Percentiles rank a stretch among this genome's conserved stretches.
Conservation (phyloP, 2,888 invertebrate species). For the Plebejus argus region DNA sequence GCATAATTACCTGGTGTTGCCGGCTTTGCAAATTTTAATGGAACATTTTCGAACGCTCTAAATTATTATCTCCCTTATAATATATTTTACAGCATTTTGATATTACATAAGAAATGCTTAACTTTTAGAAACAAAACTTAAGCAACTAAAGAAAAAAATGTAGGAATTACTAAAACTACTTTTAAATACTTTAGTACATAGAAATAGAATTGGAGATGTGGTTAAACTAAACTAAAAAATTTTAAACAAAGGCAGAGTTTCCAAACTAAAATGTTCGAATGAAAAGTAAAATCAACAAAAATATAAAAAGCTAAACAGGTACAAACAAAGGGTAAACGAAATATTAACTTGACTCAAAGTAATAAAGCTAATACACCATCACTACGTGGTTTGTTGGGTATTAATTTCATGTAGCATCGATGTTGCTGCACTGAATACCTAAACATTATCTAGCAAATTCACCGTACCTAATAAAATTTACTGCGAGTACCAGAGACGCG, state of each 20-base stretch:
- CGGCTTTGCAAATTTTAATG: slow-evolving; percentile 24
- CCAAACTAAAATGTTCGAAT: not conserved
- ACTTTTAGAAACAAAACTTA: too few relatives aligned
- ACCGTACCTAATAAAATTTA: slow-evolving; percentile 11
- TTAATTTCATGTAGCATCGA: not conserved
- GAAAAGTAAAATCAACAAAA: not conserved
- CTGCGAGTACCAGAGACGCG: not conserved
- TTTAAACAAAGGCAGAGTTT: not conserved
- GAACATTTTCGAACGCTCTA: not conserved
- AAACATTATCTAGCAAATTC: slow-evolving; percentile 6
- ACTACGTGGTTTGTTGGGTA: not conserved
- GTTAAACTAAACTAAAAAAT: not conserved
- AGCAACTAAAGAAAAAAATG: too few relatives aligned
- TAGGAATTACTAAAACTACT: too few relatives aligned
- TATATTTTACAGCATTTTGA: not conserved
- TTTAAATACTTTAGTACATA: too few relatives aligned
- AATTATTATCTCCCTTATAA: slow-evolving; percentile 6
- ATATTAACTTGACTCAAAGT: not conserved
- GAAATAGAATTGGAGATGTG: not conserved
- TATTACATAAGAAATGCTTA: not conserved
- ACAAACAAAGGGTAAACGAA: not conserved
- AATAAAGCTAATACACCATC: not conserved
- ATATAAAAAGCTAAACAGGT: not conserved
- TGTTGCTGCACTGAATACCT: not conserved
- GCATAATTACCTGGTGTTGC: slow-evolving; percentile 26